Evolutionary conservation across 2,113 vertebrate genomes (phyloP).

Genomic region (Alligator sinensis): DNA sequence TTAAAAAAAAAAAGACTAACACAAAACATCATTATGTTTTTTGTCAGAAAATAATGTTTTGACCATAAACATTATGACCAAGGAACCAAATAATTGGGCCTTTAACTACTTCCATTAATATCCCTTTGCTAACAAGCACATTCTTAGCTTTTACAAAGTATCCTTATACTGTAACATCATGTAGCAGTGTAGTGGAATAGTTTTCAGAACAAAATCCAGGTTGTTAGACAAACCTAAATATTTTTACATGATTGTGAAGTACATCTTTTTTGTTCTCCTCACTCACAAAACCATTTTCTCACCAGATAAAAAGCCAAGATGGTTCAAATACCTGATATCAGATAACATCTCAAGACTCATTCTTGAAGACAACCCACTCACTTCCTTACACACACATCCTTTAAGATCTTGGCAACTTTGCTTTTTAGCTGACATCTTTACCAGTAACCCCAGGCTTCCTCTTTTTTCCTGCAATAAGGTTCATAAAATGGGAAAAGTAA

Average conservation of each 20-base stretch:
- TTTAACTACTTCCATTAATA: neutral
- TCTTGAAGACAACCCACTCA: neutral
- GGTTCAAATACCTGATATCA: neutral
- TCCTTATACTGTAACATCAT: neutral
- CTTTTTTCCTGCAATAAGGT: neutral
- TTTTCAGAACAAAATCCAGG: neutral
- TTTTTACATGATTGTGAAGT: neutral
- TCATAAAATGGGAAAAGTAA: neutral
- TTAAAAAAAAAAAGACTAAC: neutral
- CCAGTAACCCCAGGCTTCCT: neutral
- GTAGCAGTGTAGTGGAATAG: neutral
- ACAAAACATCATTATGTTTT: too few relatives aligned
- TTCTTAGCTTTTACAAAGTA: constrained; percentile 37
- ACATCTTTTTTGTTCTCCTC: neutral
- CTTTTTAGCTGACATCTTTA: neutral
- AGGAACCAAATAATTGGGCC: neutral
- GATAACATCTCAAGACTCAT: neutral
- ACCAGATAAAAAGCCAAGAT: neutral
- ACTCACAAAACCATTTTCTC: neutral
- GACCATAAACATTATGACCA: neutral
- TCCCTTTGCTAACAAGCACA: constrained; percentile 7
- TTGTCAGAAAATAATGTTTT: neutral
- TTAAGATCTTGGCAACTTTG: neutral
- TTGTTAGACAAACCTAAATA: neutral
- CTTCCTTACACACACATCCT: neutral